Evolutionary conservation across 2,888 invertebrate genomes (phyloP).

Genomic region (Drosophila yooni): DNA sequence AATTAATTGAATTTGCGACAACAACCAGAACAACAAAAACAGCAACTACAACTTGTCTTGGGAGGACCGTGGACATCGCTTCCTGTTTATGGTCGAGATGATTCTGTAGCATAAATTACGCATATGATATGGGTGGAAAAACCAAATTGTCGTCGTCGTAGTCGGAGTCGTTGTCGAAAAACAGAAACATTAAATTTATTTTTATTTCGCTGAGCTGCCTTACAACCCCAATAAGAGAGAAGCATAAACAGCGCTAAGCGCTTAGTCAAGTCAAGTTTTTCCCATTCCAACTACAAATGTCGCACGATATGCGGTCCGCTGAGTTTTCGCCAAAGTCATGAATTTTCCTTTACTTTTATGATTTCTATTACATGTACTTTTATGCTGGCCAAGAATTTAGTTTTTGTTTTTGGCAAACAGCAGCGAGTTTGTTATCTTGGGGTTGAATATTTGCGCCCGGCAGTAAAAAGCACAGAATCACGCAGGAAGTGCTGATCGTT

Average conservation of each 20-base stretch:
- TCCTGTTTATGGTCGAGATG: slow-evolving; percentile 78
- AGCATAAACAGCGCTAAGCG: slow-evolving; percentile 59
- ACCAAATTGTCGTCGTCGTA: slow-evolving; percentile 20
- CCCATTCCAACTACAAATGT: slow-evolving; percentile 32
- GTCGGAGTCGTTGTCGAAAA: slow-evolving; percentile 54
- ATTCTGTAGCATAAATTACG: slow-evolving; percentile 79
- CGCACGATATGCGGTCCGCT: slow-evolving; percentile 73
- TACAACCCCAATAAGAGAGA: slow-evolving; percentile 55
- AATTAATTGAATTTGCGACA: slow-evolving; percentile 84
- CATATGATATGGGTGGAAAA: slow-evolving; percentile 63
- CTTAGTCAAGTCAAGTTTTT: slow-evolving; percentile 51
- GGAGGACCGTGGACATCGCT: slow-evolving; percentile 37
- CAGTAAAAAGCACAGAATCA: slow-evolving; percentile 56
- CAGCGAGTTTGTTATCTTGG: slow-evolving; percentile 47
- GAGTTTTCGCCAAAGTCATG: slow-evolving; percentile 78
- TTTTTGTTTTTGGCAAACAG: slow-evolving; percentile 69
- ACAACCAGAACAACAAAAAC: slow-evolving; percentile 48
- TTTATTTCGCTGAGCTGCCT: slow-evolving; percentile 66
- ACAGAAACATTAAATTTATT: slow-evolving; percentile 83
- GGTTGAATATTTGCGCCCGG: slow-evolving; percentile 54
- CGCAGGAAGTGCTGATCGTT: slow-evolving; percentile 82
- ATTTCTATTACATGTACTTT: slow-evolving; percentile 72
- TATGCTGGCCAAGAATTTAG: slow-evolving; percentile 60
- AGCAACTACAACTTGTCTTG: slow-evolving; percentile 51
- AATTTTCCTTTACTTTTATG: slow-evolving; percentile 82